phyloP scores from a whole-genome alignment of 1,140 invertebrate species.

The Patella vulgata region DNA sequence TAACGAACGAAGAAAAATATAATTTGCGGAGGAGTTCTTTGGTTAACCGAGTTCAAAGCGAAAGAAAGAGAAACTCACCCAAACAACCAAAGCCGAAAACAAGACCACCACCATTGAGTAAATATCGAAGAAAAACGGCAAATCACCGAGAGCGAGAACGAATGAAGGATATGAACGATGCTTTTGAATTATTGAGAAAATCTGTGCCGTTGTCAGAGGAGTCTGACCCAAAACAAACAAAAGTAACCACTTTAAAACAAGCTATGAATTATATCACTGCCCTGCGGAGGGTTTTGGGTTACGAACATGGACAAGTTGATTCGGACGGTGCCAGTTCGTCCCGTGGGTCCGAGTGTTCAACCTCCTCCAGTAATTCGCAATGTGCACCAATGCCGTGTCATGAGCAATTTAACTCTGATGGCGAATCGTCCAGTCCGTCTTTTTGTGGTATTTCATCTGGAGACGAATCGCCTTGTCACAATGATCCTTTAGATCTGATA shows the following conservation, averaged over 20 bases:
- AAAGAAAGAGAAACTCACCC: conserved; percentile 59
- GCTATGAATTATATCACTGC: conserved; percentile 88
- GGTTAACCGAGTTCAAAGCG: conserved; percentile 69
- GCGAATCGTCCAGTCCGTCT: too few relatives aligned
- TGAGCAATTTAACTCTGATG: too few relatives aligned
- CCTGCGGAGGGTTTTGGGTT: conserved; percentile 69
- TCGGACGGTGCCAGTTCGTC: too few relatives aligned
- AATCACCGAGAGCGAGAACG: conserved; percentile 86
- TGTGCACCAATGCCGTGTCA: too few relatives aligned
- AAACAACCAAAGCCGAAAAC: conserved; percentile 72
- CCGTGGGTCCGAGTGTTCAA: too few relatives aligned
- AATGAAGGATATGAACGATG: conserved; percentile 89
- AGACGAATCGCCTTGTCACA: too few relatives aligned
- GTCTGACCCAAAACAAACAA: conserved; percentile 82
- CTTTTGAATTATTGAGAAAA: conserved; percentile 81
- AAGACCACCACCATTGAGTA: conserved; percentile 84
- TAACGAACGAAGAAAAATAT: conserved; percentile 58
- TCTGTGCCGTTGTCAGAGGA: conserved; percentile 74
- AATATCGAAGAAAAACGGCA: conserved; percentile 88
- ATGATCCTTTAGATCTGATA: too few relatives aligned
- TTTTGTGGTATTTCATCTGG: too few relatives aligned
- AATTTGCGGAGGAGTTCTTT: conserved; percentile 70
- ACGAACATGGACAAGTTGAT: conserved; percentile 13
- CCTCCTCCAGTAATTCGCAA: too few relatives aligned
- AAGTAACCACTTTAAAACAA: conserved; percentile 86